Evolutionary conservation across 2,113 vertebrate genomes (phyloP).

Genomic region (Lonchura striata): DNA sequence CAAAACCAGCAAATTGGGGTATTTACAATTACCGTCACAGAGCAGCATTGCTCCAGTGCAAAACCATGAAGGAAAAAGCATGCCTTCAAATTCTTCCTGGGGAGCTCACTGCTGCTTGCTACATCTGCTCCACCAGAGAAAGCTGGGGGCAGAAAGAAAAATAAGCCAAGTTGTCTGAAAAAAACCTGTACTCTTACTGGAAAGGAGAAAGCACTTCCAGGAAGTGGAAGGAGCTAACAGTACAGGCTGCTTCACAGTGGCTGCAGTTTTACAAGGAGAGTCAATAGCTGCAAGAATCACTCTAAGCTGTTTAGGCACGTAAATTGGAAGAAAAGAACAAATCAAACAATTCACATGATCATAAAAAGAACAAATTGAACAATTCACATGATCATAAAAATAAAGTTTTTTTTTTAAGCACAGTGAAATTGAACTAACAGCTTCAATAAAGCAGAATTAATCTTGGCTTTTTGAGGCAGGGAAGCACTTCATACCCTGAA

Average conservation of each 20-base stretch:
- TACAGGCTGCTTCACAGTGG: background rate
- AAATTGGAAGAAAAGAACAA: background rate
- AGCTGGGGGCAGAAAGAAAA: background rate
- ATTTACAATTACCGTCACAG: background rate
- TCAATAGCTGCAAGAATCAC: background rate
- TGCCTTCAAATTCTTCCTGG: background rate
- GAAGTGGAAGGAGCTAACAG: background rate
- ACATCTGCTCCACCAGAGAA: background rate
- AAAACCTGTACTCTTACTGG: background rate
- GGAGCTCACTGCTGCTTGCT: background rate
- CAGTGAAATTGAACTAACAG: background rate
- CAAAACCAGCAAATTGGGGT: background rate
- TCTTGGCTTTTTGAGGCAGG: background rate
- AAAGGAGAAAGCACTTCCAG: background rate
- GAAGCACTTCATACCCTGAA: background rate
- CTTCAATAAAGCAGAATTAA: background rate
- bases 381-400: background rate
- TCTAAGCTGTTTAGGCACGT: background rate
- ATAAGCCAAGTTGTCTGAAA: background rate
- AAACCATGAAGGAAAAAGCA: background rate
- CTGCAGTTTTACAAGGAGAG: background rate
- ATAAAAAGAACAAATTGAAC: background rate
- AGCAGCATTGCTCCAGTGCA: background rate
- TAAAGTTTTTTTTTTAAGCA: background rate
- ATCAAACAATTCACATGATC: background rate